Evolutionary conservation across 2,888 invertebrate genomes (phyloP).

Genomic region (Philhelius pedissequus): DNA sequence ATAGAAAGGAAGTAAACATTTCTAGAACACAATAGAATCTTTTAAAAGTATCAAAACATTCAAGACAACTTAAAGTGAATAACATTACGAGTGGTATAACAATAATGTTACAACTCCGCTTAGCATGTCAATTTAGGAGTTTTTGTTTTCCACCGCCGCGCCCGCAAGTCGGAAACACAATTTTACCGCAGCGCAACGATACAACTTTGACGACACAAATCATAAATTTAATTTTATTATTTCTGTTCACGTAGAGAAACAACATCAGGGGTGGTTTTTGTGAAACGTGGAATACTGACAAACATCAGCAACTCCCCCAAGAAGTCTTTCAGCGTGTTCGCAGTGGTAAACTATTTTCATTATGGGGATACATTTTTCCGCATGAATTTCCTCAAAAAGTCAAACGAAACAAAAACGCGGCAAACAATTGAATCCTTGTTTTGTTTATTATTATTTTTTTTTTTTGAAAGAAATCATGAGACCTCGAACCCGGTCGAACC

Average conservation of each 20-base stretch:
- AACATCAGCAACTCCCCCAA: not conserved
- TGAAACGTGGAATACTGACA: not conserved
- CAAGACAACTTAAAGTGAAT: conserved; percentile 7
- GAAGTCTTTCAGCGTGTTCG: not conserved
- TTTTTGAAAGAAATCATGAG: conserved; percentile 2
- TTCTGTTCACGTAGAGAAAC: not conserved
- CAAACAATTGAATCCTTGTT: not conserved
- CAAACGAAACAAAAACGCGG: conserved; percentile 15
- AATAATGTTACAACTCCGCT: conserved; percentile 63
- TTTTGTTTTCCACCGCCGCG: not conserved
- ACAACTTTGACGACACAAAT: conserved; percentile 34
- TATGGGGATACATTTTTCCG: not conserved
- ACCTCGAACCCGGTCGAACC: not conserved
- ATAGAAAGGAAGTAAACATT: not conserved
- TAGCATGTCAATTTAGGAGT: conserved; percentile 55
- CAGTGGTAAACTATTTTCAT: conserved; percentile 8
- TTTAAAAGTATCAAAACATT: conserved; percentile 20
- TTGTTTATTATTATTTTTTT: not conserved
- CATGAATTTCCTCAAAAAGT: not conserved
- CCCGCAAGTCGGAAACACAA: not conserved
- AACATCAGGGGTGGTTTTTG: not conserved
- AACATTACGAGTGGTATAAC: conserved; percentile 39
- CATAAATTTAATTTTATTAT: conserved; percentile 67
- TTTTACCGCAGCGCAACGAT: conserved; percentile 8
- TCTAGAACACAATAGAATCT: not conserved